These are phyloP conservation scores for Epinephelus malabaricus DNA, from an alignment of 2,797 vertebrate genomes.

Conservation along the genomic window DNA sequence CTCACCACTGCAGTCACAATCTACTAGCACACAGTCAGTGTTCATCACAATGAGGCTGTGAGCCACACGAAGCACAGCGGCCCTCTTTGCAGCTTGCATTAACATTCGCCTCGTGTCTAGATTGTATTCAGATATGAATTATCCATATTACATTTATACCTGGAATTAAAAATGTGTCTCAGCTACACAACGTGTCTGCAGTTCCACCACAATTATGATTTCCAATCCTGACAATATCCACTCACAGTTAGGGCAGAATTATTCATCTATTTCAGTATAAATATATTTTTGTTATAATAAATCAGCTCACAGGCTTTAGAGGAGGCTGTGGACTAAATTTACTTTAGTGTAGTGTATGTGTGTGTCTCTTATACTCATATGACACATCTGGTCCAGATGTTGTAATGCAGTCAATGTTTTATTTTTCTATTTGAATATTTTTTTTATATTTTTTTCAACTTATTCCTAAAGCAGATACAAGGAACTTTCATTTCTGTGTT, in stretches of 20 bases:
- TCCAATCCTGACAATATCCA: slow-evolving; percentile 44
- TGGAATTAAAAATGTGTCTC: slow-evolving; percentile 59
- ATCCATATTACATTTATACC: slow-evolving; percentile 67
- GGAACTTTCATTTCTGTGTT: no score
- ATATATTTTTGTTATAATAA: slow-evolving; percentile 14
- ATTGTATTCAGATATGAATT: slow-evolving; percentile 68
- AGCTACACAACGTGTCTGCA: slow-evolving; percentile 32
- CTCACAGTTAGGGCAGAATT: slow-evolving; percentile 33
- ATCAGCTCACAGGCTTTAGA: slow-evolving; percentile 11
- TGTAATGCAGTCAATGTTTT: background rate
- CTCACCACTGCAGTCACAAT: slow-evolving; percentile 7
- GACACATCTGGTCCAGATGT: background rate
- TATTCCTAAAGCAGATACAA: background rate
- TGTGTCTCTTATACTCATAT: background rate
- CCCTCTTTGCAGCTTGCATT: slow-evolving; percentile 43
- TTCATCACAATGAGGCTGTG: slow-evolving; percentile 35
- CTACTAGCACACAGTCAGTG: slow-evolving; percentile 13
- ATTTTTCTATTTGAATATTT: background rate
- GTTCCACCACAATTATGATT: slow-evolving; percentile 40
- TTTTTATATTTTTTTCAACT: background rate
- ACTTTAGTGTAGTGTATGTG: background rate
- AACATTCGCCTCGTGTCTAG: slow-evolving; percentile 48
- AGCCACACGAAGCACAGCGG: slow-evolving; percentile 16
- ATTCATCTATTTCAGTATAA: slow-evolving; percentile 37
- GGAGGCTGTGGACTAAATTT: background rate